Evolutionary conservation across 1,140 invertebrate genomes (phyloP), one percentile per base, ranked within the genome.

Genomic region (Drosophila orosa): DNA sequence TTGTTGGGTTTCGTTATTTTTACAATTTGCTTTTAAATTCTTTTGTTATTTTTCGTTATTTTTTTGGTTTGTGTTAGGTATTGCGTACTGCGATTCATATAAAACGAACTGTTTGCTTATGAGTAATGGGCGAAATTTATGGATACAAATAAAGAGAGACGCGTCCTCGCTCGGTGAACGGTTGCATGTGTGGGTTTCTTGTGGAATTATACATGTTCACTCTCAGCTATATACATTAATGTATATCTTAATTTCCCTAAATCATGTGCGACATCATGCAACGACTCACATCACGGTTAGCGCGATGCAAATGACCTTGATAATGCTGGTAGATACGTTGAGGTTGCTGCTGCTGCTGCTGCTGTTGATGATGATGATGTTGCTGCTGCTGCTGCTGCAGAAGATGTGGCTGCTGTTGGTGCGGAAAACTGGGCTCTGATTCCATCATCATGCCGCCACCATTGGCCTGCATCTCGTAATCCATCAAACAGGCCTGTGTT

Each of bases 221-320:
- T 57, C 40, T 45, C 40, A 24, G 50, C 37, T 74, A 57, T 74
- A 57, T 74, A 74, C 44, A 74, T 52, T 24, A 31, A 25, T 31
- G 29, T 45, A 25, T 33, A 48, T 37, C 31, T 56, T 57, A 24
- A 40, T 33, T 66, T 47, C 56, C 90, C 63, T 89, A 91, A 74
- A 91, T 91, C 90, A 91, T 91, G 71, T 91, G 90, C 75, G 90
- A 91, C 80, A 90, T 83, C 86, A 91, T 91, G 86, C 90, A 91
- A 91, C 90, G 90, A 91, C 90, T 91, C 80, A 91, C 90, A 86
- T 91, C 90, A 72, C 90, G 90, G 81, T 91, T 91, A 76, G 90
- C 75, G 83, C 90, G 90, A 78, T 91, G 90, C 83, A 91, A 91
- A 79, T 91, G 90, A 89, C 90, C 90, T 91, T 91, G 90, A 90